Conservation (phyloP, 2,888 invertebrate species). For the Pilophorus perplexus region DNA sequence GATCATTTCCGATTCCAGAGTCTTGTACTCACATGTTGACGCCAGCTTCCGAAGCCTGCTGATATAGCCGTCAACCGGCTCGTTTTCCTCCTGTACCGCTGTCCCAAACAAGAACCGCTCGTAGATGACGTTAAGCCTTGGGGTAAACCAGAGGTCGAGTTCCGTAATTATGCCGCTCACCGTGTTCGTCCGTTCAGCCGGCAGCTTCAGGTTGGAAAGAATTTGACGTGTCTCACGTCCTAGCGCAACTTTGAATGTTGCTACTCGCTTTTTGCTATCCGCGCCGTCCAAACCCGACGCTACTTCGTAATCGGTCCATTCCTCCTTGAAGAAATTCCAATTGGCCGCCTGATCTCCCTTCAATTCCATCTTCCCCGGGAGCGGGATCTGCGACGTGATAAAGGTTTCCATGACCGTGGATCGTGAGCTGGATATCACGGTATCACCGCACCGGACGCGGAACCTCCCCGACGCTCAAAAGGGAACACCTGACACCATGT, state of each 20-base stretch:
- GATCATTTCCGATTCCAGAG: constrained; percentile 9
- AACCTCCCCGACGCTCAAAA: neutral
- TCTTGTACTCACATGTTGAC: constrained; percentile 4
- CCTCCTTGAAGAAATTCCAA: constrained; percentile 18
- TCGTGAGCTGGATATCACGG: neutral
- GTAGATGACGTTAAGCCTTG: constrained; percentile 17
- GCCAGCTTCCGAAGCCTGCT: neutral
- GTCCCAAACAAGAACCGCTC: constrained; percentile 26
- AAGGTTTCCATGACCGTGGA: neutral
- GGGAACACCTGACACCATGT: constrained; percentile 4
- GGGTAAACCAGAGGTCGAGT: constrained; percentile 22
- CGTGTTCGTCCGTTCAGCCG: neutral
- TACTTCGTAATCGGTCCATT: neutral
- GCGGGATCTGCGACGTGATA: neutral
- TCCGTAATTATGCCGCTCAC: neutral
- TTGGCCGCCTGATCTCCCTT: constrained; percentile 6
- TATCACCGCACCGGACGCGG: neutral
- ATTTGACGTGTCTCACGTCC: constrained; percentile 25
- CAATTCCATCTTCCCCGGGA: neutral
- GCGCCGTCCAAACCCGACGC: neutral
- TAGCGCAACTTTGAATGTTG: constrained; percentile 13
- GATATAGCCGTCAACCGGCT: constrained; percentile 3
- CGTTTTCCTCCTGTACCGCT: constrained; percentile 15
- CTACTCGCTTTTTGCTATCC: neutral
- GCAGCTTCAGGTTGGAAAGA: constrained; percentile 10